phyloP scores from a whole-genome alignment of 2,797 vertebrate genomes.

The Spinibarbus caldwelli region DNA sequence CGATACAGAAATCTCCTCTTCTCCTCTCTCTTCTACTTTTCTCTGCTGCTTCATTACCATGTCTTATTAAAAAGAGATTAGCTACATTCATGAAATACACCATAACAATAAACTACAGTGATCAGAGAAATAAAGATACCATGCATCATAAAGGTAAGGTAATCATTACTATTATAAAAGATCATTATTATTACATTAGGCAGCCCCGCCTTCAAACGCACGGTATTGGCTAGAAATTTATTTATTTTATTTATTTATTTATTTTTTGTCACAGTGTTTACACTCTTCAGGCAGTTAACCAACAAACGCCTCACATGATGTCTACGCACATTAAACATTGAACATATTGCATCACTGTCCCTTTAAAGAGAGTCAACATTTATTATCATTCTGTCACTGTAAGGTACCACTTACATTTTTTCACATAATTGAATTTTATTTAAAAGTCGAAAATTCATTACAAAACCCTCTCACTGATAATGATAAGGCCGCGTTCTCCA shows the following conservation, averaged over 20 bases:
- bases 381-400: slow-evolving; percentile 4
- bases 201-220: background rate
- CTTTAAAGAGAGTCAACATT: slow-evolving; percentile 1
- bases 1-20: no score
- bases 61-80: slow-evolving; percentile 16
- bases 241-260: no score
- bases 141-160: slow-evolving; percentile 1
- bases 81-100: background rate
- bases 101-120: background rate
- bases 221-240: background rate
- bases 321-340: no score
- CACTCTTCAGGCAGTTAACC: no score
- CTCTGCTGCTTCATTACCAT: slow-evolving; percentile 31
- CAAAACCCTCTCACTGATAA: background rate
- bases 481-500: background rate
- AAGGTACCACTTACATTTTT: background rate
- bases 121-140: background rate
- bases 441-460: background rate
- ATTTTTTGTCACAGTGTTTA: no score
- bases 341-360: background rate
- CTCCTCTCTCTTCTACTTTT: slow-evolving; percentile 1
- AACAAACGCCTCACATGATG: background rate
- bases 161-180: background rate
- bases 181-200: background rate
- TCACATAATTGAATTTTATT: slow-evolving; percentile 18